Evolutionary conservation across 1,140 invertebrate species (phyloP).

Genomic region (Drosophila neocordata): DNA sequence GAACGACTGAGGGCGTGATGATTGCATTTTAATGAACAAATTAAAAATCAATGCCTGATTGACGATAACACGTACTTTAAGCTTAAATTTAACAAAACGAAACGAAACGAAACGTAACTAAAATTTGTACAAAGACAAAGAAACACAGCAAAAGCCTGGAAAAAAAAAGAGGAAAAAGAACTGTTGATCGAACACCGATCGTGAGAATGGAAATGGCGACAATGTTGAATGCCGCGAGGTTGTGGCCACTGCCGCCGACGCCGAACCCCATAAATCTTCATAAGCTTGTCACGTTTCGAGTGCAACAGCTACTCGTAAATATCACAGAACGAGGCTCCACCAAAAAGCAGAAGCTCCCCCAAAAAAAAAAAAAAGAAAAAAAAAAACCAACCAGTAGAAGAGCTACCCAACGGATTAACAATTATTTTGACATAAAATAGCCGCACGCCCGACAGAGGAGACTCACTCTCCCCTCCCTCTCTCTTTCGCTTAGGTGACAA

Average conservation of each 20-base stretch:
- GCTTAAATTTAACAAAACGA: slow-evolving; percentile 64
- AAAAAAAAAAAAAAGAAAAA: slow-evolving; percentile 20
- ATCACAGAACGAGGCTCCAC: slow-evolving; percentile 47
- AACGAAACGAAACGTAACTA: slow-evolving; percentile 25
- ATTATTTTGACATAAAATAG: slow-evolving; percentile 80
- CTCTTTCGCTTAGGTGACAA: slow-evolving; percentile 43
- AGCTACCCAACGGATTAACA: slow-evolving; percentile 64
- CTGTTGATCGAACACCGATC: slow-evolving; percentile 80
- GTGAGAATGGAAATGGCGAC: slow-evolving; percentile 80
- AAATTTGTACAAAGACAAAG: slow-evolving; percentile 36
- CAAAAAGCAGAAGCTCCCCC: slow-evolving; percentile 32
- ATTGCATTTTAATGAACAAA: slow-evolving; percentile 79
- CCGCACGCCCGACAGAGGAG: slow-evolving; percentile 50
- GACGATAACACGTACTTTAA: slow-evolving; percentile 67
- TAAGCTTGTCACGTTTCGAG: slow-evolving; percentile 81
- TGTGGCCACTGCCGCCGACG: slow-evolving; percentile 28
- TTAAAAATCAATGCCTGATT: slow-evolving; percentile 74
- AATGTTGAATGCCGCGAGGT: slow-evolving; percentile 60
- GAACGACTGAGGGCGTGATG: slow-evolving; percentile 58
- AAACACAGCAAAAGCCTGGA: not conserved
- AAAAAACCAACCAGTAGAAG: slow-evolving; percentile 12
- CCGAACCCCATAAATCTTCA: slow-evolving; percentile 80
- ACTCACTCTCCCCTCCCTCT: slow-evolving; percentile 10
- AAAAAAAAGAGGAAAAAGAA: slow-evolving; percentile 47
- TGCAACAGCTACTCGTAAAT: slow-evolving; percentile 81